Evolutionary conservation across 2,888 invertebrate genomes (phyloP).

Genomic region (Falcaria lacertinaria): DNA sequence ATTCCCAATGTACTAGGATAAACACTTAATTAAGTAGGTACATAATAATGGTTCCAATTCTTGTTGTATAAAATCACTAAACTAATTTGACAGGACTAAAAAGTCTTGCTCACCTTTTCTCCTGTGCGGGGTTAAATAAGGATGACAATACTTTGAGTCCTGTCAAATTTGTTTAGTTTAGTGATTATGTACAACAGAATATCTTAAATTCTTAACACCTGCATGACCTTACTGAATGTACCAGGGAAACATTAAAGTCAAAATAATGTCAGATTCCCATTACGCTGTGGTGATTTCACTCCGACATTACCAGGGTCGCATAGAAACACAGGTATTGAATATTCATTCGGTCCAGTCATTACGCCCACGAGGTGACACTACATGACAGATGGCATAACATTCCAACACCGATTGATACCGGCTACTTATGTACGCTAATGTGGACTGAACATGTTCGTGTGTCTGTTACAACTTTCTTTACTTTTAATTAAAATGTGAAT

Average conservation of each 20-base stretch:
- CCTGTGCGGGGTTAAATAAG: too few species aligned
- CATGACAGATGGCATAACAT: conserved; percentile 21
- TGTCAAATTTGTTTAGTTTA: too few species aligned
- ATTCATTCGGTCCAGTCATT: conserved; percentile 16
- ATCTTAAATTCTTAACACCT: too few species aligned
- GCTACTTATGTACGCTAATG: background rate
- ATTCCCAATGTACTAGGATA: too few species aligned
- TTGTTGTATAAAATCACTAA: too few species aligned
- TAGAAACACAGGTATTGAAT: conserved; percentile 5
- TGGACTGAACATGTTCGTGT: background rate
- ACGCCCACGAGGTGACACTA: conserved; percentile 21
- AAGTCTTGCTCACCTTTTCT: too few species aligned
- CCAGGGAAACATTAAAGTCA: conserved; percentile 6
- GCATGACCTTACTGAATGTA: too few species aligned
- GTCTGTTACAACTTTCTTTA: background rate
- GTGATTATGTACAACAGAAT: background rate
- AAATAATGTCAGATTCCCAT: background rate
- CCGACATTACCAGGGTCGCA: conserved; percentile 6
- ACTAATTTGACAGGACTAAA: too few species aligned
- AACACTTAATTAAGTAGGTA: too few species aligned
- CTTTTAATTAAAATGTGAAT: too few species aligned
- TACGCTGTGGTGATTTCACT: conserved; percentile 10
- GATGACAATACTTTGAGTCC: too few species aligned
- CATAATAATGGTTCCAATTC: too few species aligned
- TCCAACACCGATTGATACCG: background rate